Conservation (phyloP, 2,888 invertebrate genomes). For the Aphodius sticticus region DNA sequence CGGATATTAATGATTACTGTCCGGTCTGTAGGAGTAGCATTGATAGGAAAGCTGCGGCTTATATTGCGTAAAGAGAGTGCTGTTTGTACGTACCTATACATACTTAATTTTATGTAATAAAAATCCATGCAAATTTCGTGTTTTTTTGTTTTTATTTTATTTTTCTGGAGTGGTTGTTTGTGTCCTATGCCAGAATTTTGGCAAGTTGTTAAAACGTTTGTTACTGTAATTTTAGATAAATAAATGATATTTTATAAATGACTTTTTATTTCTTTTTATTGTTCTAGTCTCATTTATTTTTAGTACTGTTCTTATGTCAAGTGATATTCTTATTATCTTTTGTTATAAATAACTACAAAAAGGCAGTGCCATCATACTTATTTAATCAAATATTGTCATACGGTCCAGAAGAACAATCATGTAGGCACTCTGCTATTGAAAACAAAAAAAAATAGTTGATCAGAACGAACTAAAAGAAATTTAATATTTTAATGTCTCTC, state of each 20-base stretch:
- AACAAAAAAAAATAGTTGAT: too few relatives aligned
- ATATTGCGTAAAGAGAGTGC: conserved; percentile 66
- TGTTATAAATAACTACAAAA: too few relatives aligned
- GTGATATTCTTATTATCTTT: too few relatives aligned
- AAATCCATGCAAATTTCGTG: neutral
- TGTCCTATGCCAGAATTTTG: neutral
- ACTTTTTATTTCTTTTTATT: neutral
- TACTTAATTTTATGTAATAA: conserved; percentile 19
- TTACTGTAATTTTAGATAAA: neutral
- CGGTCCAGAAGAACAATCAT: too few relatives aligned
- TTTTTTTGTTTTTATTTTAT: neutral
- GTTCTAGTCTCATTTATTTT: neutral
- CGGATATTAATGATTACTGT: conserved; percentile 74
- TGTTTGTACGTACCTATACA: conserved; percentile 11
- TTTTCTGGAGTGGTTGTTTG: neutral
- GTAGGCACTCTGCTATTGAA: too few relatives aligned
- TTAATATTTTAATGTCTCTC: too few relatives aligned
- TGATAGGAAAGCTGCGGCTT: conserved; percentile 76
- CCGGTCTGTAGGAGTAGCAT: conserved; percentile 82
- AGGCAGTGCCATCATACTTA: too few relatives aligned
- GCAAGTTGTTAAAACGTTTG: neutral
- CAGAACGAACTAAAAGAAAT: too few relatives aligned
- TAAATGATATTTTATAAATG: neutral
- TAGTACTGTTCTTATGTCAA: too few relatives aligned
- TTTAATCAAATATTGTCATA: too few relatives aligned